Percentiles rank a stretch among this genome's conserved stretches.
phyloP scores from a whole-genome alignment of 2,113 vertebrate species.

The Gobiocypris rarus region DNA sequence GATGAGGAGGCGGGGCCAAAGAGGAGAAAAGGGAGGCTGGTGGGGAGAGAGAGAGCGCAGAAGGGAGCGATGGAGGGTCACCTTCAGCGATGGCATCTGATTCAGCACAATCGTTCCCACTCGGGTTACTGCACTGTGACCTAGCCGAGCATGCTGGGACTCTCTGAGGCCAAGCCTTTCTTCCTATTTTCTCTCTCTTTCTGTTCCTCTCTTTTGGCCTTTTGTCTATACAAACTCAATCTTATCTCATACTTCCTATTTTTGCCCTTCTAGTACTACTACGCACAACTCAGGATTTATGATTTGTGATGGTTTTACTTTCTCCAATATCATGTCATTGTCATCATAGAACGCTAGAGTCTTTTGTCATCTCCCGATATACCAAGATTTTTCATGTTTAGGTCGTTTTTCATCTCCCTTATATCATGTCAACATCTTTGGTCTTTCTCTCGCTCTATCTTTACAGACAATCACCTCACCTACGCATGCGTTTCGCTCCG shows the following conservation, averaged over 20 bases:
- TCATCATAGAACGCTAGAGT: conserved; percentile 8
- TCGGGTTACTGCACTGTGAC: conserved; percentile 73
- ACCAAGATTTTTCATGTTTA: neutral
- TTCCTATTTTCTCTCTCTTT: conserved; percentile 6
- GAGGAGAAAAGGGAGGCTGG: conserved; percentile 55
- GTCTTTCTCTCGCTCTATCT: conserved; percentile 38
- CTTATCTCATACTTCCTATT: neutral
- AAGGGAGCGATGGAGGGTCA: conserved; percentile 73
- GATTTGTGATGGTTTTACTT: conserved; percentile 1
- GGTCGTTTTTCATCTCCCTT: conserved; percentile 64
- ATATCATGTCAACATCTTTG: conserved; percentile 54
- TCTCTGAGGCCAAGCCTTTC: conserved; percentile 29
- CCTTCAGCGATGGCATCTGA: conserved; percentile 78
- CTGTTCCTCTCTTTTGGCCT: conserved; percentile 23
- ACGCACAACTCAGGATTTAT: conserved; percentile 13
- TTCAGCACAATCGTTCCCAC: conserved; percentile 78
- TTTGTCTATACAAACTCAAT: conserved; percentile 24
- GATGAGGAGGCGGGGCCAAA: conserved; percentile 50
- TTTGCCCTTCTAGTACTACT: neutral
- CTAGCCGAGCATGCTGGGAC: conserved; percentile 66
- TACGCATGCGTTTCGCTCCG: neutral
- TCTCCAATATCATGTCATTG: conserved; percentile 27
- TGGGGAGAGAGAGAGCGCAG: conserved; percentile 51
- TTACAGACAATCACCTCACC: neutral
- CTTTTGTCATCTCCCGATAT: conserved; percentile 35